Conservation (phyloP, 2,113 vertebrate species). For the Hystrix brachyura region DNA sequence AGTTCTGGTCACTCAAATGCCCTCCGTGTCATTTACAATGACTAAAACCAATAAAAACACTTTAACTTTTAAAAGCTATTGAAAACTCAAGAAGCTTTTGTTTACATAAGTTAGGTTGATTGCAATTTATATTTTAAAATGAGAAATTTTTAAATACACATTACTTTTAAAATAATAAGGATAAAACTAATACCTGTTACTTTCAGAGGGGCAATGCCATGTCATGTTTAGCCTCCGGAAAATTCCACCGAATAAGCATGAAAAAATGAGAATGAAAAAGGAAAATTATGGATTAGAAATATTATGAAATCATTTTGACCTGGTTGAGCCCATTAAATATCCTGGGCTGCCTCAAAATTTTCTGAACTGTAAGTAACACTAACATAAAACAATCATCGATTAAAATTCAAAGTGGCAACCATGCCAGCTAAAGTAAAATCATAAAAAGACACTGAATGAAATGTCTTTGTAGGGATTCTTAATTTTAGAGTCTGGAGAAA, state of each 20-base stretch:
- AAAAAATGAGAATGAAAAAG: conserved; percentile 14
- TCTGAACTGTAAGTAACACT: not conserved
- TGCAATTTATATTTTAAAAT: not conserved
- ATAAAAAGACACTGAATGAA: not conserved
- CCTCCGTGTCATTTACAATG: not conserved
- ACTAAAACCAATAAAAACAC: not conserved
- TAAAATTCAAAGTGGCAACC: not conserved
- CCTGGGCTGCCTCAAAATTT: not conserved
- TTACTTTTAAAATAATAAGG: not conserved
- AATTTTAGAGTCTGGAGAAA: not conserved
- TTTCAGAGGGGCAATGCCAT: not conserved
- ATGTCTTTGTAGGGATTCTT: not conserved
- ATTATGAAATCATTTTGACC: not conserved
- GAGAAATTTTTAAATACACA: not conserved
- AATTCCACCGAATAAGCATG: not conserved
- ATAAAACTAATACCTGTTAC: not conserved
- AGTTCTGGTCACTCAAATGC: not conserved
- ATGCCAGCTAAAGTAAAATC: not conserved
- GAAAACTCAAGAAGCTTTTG: not conserved
- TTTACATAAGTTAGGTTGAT: not conserved
- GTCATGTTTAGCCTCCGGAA: not conserved
- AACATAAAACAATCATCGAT: not conserved
- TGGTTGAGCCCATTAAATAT: not conserved
- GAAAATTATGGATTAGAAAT: not conserved
- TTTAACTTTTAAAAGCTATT: not conserved